Evolutionary conservation across 2,113 vertebrate genomes (phyloP).

Genomic region (Aythya baeri): DNA sequence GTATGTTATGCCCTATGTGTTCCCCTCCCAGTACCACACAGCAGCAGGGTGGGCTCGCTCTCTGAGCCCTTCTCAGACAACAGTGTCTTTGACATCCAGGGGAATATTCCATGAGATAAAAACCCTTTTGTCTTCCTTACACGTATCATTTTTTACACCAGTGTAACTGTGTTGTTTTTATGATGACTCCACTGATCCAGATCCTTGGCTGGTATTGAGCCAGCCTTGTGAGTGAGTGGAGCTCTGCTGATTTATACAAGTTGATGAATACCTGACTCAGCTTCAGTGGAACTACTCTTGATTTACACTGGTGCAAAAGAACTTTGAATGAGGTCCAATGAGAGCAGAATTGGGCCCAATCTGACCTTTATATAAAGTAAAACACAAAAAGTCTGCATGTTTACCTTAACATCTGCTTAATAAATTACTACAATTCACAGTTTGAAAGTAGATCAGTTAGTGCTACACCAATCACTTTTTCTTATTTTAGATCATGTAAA

Average conservation of each 20-base stretch:
- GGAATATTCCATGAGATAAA: neutral
- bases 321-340: neutral
- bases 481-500: neutral
- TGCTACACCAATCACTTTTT: neutral
- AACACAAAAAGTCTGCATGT: neutral
- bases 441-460: slow-evolving; percentile 10
- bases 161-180: neutral
- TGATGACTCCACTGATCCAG: neutral
- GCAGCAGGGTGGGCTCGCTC: neutral
- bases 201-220: neutral
- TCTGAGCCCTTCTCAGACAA: accelerated
- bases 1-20: neutral
- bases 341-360: neutral
- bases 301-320: neutral
- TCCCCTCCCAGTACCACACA: neutral
- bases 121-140: neutral
- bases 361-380: neutral
- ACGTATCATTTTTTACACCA: neutral
- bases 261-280: neutral
- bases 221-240: neutral
- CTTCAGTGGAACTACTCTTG: neutral
- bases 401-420: slow-evolving; percentile 4
- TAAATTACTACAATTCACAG: neutral
- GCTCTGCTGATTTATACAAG: neutral
- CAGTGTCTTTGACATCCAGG: neutral